phyloP scores from a whole-genome alignment of 2,888 invertebrate species.

The Norana najaformis region DNA sequence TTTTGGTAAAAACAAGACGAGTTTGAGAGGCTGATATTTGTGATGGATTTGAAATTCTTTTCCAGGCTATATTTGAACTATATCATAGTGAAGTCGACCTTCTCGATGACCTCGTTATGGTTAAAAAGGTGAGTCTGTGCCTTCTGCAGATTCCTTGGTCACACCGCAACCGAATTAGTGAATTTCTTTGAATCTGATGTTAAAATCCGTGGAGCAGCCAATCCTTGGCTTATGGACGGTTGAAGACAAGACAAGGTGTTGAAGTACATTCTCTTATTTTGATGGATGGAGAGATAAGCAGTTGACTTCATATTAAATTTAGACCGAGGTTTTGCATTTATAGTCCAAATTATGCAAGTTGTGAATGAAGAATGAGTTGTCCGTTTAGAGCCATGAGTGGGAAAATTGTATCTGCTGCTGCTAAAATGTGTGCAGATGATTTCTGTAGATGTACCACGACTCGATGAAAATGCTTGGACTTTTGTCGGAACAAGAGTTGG shows the following conservation, averaged over 20 bases:
- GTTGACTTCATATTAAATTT: no score
- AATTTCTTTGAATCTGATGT: neutral
- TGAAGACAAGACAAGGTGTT: no score
- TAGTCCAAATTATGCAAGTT: no score
- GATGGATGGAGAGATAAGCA: no score
- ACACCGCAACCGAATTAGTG: neutral
- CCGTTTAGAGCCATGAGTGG: neutral
- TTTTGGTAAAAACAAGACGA: neutral
- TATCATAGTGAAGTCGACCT: constrained; percentile 30
- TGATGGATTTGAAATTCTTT: neutral
- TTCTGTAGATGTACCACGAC: constrained; percentile 62
- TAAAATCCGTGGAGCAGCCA: no score
- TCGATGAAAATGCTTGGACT: constrained; percentile 64
- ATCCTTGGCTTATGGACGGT: no score
- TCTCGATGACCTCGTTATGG: constrained; percentile 32
- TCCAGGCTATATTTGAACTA: constrained; percentile 33
- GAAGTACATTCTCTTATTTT: no score
- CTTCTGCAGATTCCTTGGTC: neutral
- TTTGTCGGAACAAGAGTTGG: constrained; percentile 63
- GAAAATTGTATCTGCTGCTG: no score
- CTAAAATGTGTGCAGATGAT: neutral
- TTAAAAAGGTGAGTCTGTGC: constrained; percentile 10
- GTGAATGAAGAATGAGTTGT: neutral
- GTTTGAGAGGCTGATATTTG: no score
- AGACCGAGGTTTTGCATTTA: no score